Conservation (phyloP, 2,797 vertebrate species). For the Spheniscus humboldti region DNA sequence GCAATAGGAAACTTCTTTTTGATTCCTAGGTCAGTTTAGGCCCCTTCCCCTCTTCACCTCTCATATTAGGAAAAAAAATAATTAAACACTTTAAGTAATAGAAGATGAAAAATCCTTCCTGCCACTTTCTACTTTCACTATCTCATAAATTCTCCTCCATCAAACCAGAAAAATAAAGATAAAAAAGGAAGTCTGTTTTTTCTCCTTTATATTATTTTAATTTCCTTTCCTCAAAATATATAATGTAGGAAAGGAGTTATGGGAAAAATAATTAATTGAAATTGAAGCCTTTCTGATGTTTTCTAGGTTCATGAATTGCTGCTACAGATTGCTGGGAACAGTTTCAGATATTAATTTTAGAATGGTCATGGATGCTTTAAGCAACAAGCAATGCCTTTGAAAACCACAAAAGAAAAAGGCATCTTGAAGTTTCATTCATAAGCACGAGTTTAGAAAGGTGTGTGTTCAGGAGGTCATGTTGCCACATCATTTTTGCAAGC, state of each 20-base stretch:
- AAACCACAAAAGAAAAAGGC: not conserved
- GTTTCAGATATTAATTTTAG: not conserved
- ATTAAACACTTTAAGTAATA: not conserved
- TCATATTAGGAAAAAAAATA: not conserved
- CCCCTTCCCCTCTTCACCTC: not conserved
- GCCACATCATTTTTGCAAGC: not conserved
- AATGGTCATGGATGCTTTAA: not conserved
- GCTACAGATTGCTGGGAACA: not conserved
- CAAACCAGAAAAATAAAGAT: not conserved
- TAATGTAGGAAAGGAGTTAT: not conserved
- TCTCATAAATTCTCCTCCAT: not conserved
- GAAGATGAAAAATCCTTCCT: not conserved
- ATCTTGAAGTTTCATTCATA: not conserved
- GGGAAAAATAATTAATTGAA: not conserved
- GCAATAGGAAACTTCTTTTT: not conserved
- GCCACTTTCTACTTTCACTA: not conserved
- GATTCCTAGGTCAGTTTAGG: not conserved
- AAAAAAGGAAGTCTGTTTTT: not conserved
- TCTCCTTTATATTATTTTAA: not conserved
- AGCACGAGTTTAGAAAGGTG: not conserved
- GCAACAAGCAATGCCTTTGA: not conserved
- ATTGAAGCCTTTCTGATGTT: not conserved
- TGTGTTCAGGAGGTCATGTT: not conserved
- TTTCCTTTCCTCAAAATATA: not conserved
- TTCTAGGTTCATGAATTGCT: not conserved